Conservation (phyloP, 2,113 vertebrate species). For the Crotalus horridus region DNA sequence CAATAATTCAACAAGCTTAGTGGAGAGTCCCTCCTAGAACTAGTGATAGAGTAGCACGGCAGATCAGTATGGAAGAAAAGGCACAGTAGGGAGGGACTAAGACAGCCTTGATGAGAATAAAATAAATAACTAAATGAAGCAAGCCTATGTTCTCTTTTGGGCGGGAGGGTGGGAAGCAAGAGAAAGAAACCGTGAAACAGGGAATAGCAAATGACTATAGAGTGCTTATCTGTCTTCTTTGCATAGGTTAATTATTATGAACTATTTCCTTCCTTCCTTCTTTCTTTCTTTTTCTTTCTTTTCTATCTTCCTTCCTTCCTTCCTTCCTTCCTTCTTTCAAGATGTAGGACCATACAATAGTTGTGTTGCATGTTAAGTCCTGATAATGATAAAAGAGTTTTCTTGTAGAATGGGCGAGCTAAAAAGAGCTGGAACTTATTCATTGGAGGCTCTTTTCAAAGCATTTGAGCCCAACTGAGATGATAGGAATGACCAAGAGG, state of each 20-base stretch:
- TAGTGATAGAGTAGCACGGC: neutral
- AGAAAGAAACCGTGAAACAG: rapidly evolving
- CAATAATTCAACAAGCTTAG: rapidly evolving
- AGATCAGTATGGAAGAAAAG: neutral
- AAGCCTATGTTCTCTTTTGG: neutral
- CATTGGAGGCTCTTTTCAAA: neutral
- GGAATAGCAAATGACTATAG: slow-evolving; percentile 50
- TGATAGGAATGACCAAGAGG: neutral
- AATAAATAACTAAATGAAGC: neutral
- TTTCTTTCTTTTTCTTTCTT: neutral
- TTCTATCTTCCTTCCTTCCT: no score
- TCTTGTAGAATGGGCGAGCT: neutral
- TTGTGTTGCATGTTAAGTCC: neutral
- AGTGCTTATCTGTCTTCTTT: slow-evolving; percentile 59
- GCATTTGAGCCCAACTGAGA: rapidly evolving
- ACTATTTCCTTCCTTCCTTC: neutral
- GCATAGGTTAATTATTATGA: slow-evolving; percentile 22
- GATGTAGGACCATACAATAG: rapidly evolving
- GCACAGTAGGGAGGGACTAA: neutral
- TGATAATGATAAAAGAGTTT: neutral
- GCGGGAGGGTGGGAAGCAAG: rapidly evolving
- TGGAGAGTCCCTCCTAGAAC: rapidly evolving
- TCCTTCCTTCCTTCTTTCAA: no score
- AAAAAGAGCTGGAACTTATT: neutral
- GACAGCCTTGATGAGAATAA: neutral